phyloP scores from a whole-genome alignment of 2,797 vertebrate species.

The Poeciliopsis paucimaculata region DNA sequence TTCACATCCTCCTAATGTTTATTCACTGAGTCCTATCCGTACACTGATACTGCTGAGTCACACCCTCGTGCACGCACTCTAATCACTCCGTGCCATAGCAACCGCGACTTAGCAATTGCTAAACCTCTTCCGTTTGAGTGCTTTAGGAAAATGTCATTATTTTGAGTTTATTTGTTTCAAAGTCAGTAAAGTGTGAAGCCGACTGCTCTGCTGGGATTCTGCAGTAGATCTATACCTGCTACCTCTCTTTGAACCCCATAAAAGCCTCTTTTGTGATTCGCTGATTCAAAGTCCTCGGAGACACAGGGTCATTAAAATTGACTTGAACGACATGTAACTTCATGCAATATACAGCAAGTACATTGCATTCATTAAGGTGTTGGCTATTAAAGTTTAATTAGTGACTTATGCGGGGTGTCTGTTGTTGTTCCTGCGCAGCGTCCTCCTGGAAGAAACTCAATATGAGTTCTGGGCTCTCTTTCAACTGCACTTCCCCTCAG shows the following conservation, averaged over 20 bases:
- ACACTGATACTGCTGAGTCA: constrained; percentile 78
- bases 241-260: constrained; percentile 19
- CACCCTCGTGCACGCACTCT: constrained; percentile 71
- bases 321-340: constrained; percentile 45
- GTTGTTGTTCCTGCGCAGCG: constrained; percentile 29
- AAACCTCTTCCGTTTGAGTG: constrained; percentile 68
- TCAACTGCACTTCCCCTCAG: constrained; percentile 44
- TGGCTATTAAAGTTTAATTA: constrained; percentile 50
- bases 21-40: constrained; percentile 73
- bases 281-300: constrained; percentile 44
- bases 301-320: constrained; percentile 48
- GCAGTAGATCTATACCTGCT: constrained; percentile 29
- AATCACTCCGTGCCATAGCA: constrained; percentile 81
- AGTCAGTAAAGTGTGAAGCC: constrained; percentile 44
- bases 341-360: constrained; percentile 40
- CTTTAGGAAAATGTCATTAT: constrained; percentile 63
- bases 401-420: constrained; percentile 16
- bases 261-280: constrained; percentile 31
- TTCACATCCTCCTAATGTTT: constrained; percentile 76
- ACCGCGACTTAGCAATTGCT: constrained; percentile 77
- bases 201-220: constrained; percentile 31
- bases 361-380: constrained; percentile 51
- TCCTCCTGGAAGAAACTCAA: constrained; percentile 52
- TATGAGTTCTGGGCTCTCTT: constrained; percentile 56
- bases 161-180: constrained; percentile 55